Conservation (phyloP, 2,888 invertebrate genomes). For the Lamellibrachia satsuma region DNA sequence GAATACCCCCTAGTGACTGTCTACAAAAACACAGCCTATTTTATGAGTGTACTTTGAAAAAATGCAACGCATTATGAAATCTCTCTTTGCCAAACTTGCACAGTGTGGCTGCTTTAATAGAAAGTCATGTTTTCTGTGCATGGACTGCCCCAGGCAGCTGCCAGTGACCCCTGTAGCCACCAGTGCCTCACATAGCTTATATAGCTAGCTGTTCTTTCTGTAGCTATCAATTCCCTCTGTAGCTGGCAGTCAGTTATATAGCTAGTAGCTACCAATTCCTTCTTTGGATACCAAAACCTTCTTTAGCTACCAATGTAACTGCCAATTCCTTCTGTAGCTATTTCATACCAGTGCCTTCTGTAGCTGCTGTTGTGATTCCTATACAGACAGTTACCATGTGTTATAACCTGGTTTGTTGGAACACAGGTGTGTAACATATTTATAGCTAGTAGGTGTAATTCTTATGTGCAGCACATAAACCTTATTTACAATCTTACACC, state of each 20-base stretch:
- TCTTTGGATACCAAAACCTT: too few species aligned
- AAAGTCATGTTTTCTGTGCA: neutral
- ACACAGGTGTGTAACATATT: too few species aligned
- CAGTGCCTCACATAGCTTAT: neutral
- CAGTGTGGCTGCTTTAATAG: neutral
- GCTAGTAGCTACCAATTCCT: neutral
- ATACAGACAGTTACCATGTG: too few species aligned
- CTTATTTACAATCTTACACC: too few species aligned
- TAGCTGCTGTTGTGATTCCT: too few species aligned
- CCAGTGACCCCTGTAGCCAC: too few species aligned
- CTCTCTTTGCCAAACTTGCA: neutral
- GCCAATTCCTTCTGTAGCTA: neutral
- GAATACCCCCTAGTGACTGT: neutral
- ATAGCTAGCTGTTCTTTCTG: neutral
- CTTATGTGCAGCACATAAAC: too few species aligned
- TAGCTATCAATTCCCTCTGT: too few species aligned
- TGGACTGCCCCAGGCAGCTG: neutral
- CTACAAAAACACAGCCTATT: neutral
- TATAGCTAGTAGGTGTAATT: too few species aligned
- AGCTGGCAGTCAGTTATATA: neutral
- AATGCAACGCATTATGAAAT: neutral
- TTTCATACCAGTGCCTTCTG: too few species aligned
- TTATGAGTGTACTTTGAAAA: neutral
- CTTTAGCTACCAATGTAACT: neutral
- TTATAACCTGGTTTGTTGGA: too few species aligned